Conservation (phyloP, 2,888 invertebrate genomes). For the Tetropium fuscum region DNA sequence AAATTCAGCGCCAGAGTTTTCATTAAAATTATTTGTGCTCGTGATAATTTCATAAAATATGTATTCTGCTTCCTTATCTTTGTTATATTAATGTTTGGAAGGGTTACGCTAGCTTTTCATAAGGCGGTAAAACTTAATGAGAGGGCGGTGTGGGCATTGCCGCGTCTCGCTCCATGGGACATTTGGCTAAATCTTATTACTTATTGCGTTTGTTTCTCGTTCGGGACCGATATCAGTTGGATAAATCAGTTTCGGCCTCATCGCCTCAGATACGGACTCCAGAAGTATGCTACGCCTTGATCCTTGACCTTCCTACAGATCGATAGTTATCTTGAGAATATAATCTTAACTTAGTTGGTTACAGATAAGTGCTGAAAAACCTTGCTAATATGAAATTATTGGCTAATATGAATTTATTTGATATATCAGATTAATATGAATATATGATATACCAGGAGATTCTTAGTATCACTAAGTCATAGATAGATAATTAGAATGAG, state of each 20-base stretch:
- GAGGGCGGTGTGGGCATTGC: slow-evolving; percentile 24
- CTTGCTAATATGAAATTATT: too few relatives aligned
- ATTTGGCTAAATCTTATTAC: slow-evolving; percentile 28
- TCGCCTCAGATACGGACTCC: slow-evolving; percentile 1
- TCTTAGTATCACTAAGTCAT: too few relatives aligned
- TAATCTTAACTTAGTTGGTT: too few relatives aligned
- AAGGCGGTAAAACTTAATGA: slow-evolving; percentile 38
- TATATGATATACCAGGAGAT: too few relatives aligned
- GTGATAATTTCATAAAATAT: slow-evolving; percentile 66
- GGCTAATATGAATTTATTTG: too few relatives aligned
- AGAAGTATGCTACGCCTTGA: background rate
- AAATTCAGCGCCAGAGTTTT: slow-evolving; percentile 63
- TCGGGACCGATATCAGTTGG: slow-evolving; percentile 18
- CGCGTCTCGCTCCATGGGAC: background rate
- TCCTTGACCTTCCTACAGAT: too few relatives aligned
- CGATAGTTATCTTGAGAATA: too few relatives aligned
- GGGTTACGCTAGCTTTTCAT: slow-evolving; percentile 42
- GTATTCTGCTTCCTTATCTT: slow-evolving; percentile 62
- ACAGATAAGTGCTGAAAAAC: too few relatives aligned
- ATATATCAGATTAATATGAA: too few relatives aligned
- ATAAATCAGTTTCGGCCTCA: slow-evolving; percentile 15
- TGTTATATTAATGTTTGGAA: slow-evolving; percentile 54
- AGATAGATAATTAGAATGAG: background rate
- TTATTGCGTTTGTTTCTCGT: slow-evolving; percentile 19
- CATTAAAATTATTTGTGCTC: slow-evolving; percentile 66